phyloP scores from a whole-genome alignment of 2,888 invertebrate genomes.

The Pocota personata region DNA sequence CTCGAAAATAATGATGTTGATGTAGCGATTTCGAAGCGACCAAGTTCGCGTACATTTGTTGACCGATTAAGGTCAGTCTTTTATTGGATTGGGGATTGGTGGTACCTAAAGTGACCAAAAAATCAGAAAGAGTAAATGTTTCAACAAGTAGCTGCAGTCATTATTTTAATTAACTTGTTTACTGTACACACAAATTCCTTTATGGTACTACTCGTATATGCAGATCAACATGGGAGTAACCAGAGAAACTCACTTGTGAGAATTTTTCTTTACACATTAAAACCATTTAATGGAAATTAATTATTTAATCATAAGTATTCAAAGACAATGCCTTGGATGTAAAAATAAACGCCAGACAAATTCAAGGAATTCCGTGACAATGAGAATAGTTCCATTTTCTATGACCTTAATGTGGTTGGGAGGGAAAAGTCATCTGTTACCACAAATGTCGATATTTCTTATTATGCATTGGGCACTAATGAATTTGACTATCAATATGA shows the following conservation, averaged over 20 bases:
- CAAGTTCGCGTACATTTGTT: conserved; percentile 24
- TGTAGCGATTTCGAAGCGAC: not conserved
- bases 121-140: not conserved
- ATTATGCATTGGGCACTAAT: too few relatives aligned
- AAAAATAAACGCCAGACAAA: not conserved
- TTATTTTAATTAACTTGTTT: not conserved
- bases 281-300: not conserved
- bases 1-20: conserved; percentile 18
- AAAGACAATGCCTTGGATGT: not conserved
- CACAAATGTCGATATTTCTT: not conserved
- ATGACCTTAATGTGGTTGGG: not conserved
- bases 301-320: not conserved
- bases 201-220: too few relatives aligned
- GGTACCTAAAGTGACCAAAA: not conserved
- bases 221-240: not conserved
- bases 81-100: not conserved
- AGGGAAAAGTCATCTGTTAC: not conserved
- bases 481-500: too few relatives aligned
- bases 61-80: conserved; percentile 41
- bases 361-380: not conserved
- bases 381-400: not conserved
- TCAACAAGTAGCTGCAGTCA: not conserved
- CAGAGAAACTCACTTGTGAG: not conserved
- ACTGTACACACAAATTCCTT: too few relatives aligned
- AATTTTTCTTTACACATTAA: not conserved